Percentiles rank a stretch among this genome's conserved stretches.
These are phyloP conservation scores for Aplodontia rufa DNA, from an alignment of 2,113 vertebrate genomes.

Conservation along the genomic window DNA sequence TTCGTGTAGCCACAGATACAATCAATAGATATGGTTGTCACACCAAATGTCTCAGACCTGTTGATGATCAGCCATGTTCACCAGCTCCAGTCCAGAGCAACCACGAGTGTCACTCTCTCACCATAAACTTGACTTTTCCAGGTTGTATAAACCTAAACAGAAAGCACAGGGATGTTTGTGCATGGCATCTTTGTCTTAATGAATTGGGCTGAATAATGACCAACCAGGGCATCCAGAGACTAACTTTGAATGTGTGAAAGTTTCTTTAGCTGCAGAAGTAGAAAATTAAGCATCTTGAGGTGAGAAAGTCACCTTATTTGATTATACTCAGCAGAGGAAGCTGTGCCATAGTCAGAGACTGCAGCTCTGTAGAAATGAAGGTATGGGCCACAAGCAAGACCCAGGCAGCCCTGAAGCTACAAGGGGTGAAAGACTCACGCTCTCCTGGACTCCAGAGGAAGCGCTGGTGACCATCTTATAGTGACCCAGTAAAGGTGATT, in stretches of 20 bases:
- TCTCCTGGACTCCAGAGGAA: background rate
- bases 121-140: background rate
- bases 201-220: background rate
- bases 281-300: fast-evolving
- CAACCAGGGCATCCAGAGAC: background rate
- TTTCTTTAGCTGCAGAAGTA: background rate
- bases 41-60: fast-evolving
- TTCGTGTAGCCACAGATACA: background rate
- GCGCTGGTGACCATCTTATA: background rate
- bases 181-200: no score
- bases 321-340: no score
- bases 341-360: background rate
- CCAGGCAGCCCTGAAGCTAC: fast-evolving
- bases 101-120: background rate
- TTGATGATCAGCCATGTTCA: background rate
- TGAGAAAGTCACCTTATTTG: no score
- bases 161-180: no score
- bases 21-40: background rate
- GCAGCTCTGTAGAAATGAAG: no score
- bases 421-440: background rate
- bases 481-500: no score
- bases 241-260: fast-evolving
- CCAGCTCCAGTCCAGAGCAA: background rate
- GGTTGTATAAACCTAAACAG: background rate
- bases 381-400: no score